Conservation (phyloP, 2,797 vertebrate species). For the Sebastes minor region DNA sequence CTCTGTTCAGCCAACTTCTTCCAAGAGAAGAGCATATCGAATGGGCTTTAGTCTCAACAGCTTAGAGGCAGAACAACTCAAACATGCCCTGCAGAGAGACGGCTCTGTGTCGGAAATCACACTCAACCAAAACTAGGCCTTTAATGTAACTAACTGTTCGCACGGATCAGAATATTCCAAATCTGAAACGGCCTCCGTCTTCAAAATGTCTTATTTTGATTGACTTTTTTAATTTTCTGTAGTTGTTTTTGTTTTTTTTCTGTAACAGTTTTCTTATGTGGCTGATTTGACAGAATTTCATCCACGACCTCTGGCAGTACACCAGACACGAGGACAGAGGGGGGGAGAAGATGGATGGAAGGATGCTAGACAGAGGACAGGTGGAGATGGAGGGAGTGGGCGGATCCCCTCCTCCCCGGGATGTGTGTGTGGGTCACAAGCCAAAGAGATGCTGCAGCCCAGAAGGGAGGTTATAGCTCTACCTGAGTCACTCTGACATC, state of each 20-base stretch:
- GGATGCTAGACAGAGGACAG: constrained; percentile 73
- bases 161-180: constrained; percentile 35
- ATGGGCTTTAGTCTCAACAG: constrained; percentile 77
- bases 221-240: background rate
- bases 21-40: constrained; percentile 75
- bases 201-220: constrained; percentile 24
- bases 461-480: constrained; percentile 81
- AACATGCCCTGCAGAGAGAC: constrained; percentile 74
- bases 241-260: constrained; percentile 4
- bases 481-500: constrained; percentile 91
- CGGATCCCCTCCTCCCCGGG: constrained; percentile 71
- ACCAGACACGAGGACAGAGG: constrained; percentile 63
- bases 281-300: constrained; percentile 66
- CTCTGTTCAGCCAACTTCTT: constrained; percentile 76
- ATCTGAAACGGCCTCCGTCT: constrained; percentile 36
- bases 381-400: constrained; percentile 77
- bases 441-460: constrained; percentile 85
- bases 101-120: constrained; percentile 71
- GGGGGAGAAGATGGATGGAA: constrained; percentile 63
- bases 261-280: constrained; percentile 26
- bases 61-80: constrained; percentile 74
- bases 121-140: constrained; percentile 57
- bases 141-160: constrained; percentile 44
- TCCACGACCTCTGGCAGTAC: constrained; percentile 64
- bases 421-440: constrained; percentile 80